Base-by-base conservation (phyloP, 2,797 vertebrate species). In the Lacerta agilis region DNA sequence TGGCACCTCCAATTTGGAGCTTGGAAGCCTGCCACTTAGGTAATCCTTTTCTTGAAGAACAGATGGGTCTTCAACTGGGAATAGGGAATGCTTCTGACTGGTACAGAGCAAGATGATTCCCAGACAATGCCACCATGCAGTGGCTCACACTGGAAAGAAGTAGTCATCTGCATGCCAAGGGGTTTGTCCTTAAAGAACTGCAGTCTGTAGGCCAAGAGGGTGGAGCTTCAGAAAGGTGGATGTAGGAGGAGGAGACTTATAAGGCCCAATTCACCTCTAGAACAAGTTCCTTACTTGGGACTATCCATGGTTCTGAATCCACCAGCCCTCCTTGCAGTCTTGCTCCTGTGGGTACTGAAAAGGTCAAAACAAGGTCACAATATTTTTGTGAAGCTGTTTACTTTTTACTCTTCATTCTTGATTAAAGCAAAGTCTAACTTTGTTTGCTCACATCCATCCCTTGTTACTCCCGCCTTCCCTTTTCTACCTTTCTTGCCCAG, bases 91-190 rank as follows among this genome's bases (percentile, higher is more conserved):
- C 41, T 88, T 85, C 45, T 29, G 84, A 41, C 20, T 18, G 2
- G 2, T 20, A n/a, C 1, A 0, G 0, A 18, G 23, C 27, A 23
- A 23, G 5, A 45, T n/a, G 23, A 55, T 5, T 49, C 43, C 10
- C 33, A 76, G 71, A 45, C 67, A 69, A 13, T 27, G 20, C 17
- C 9, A 1, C 33, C 25, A 38, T 17, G 4, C 1, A 13, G 25
- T 9, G 4, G 13, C 77, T 81, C 36, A 66, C 17, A 36, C 2
- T 9, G 38, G 0, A 17, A 33, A 41, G 38, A 41, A 41, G 4
- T 41, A 41, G 38, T 41, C 38, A 41, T 5, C 38, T 41, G 38
- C 38, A 55, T 49, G 49, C 49, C 61, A 64, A 23, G 61, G 5
- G 20, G 61, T 7, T 64, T 18, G 61, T 23, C 61, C 61, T 64